Base-by-base conservation (phyloP, 1,140 invertebrate species). In the Camponotus floridanus region DNA sequence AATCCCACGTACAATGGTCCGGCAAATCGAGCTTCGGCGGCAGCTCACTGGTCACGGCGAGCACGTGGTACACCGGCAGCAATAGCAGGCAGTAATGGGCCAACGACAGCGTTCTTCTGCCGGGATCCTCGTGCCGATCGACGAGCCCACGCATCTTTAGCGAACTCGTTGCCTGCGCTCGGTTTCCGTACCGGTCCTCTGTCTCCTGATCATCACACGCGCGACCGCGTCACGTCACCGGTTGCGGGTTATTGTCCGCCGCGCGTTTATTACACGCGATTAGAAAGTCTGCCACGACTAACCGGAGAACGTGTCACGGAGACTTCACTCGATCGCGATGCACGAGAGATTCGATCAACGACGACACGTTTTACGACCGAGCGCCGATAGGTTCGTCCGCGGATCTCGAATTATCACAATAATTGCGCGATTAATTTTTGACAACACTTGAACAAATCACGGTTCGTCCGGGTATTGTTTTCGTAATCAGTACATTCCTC, bases 1-100 rank as follows among this genome's bases (percentile, higher is more conserved):
- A 91, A 70, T 96, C 97, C 97, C 97, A 97, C 90, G 97, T 96
- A 92, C 98, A 98, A 92, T 98, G 97, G 90, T 98, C 97, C 18
- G 97, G 97, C 86, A 97, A 97, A 93, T 98, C 97, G 94, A 98
- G 98, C 89, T 96, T 96, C 57, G 97, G 92, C 48, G 96, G 96
- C 74, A 96, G 94, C 57, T 96, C 87, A 95, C 96, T 92, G 94
- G 94, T 94, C 79, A 95, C 94, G 57, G 92, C 92, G 76, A 93
- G 86, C 91, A 93, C 93, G 92, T 94, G 78, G 78, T 80, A 87
- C 9, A 88, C n/a, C 48, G 85, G 87, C 68, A 86, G 15, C 86
- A 85, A 51, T 51, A 67, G 88, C 88, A 85, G 93, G 71, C 36
- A 94, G 83, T 67, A 86, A 87, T 85, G 92, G 76, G 26, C 67